Evolutionary conservation across 2,888 invertebrate species (phyloP).

Genomic region (Bimastos eiseni): DNA sequence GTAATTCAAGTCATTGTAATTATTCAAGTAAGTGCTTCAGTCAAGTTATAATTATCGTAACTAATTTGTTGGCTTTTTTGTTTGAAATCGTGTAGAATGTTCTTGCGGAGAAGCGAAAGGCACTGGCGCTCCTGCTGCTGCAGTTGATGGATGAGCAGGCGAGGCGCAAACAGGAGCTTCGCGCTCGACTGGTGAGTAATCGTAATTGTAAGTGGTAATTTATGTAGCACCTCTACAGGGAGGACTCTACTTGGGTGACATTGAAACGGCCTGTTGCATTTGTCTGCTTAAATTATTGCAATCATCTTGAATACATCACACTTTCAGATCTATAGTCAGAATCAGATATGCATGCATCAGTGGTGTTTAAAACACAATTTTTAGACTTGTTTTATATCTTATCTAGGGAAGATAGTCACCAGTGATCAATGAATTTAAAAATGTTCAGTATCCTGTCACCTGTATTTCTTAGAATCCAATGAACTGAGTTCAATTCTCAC

Average conservation of each 20-base stretch:
- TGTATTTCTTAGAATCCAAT: not conserved
- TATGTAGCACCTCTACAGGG: not conserved
- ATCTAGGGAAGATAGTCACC: too few relatives aligned
- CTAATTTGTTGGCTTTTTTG: not conserved
- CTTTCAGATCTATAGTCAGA: too few relatives aligned
- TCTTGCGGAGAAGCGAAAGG: slow-evolving; percentile 54
- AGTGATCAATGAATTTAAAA: not conserved
- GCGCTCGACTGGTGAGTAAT: slow-evolving; percentile 52
- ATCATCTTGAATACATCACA: too few relatives aligned
- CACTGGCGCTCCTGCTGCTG: slow-evolving; percentile 53
- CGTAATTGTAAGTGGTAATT: not conserved
- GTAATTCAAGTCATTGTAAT: too few relatives aligned
- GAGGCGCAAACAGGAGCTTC: slow-evolving; percentile 54
- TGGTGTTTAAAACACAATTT: not conserved
- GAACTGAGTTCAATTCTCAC: not conserved
- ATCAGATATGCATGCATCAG: too few relatives aligned
- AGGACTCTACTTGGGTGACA: not conserved
- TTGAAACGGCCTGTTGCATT: too few relatives aligned
- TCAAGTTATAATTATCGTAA: not conserved
- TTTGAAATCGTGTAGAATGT: slow-evolving; percentile 43
- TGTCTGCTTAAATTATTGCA: too few relatives aligned
- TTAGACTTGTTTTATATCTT: not conserved
- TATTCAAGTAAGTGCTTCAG: not conserved
- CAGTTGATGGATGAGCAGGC: slow-evolving; percentile 57
- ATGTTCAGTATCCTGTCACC: too few relatives aligned